phyloP scores from a whole-genome alignment of 2,888 invertebrate species.

The Hemistola chrysoprasaria region DNA sequence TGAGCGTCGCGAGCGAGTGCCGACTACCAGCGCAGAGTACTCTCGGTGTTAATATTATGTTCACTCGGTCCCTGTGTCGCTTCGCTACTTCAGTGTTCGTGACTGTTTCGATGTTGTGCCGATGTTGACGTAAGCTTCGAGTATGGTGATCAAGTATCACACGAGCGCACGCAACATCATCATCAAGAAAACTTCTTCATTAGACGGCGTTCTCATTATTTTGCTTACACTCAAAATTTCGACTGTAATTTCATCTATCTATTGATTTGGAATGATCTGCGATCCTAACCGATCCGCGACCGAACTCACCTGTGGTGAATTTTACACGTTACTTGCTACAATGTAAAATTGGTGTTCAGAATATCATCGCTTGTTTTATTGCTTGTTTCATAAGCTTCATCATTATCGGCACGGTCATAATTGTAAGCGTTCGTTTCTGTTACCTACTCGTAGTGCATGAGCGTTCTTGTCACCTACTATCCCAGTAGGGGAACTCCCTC shows the following conservation, averaged over 20 bases:
- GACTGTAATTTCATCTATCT: conserved; percentile 35
- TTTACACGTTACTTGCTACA: conserved; percentile 56
- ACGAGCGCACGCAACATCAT: conserved; percentile 42
- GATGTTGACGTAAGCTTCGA: conserved; percentile 55
- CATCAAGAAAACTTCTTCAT: conserved; percentile 34
- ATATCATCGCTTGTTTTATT: conserved; percentile 56
- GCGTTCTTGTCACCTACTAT: conserved; percentile 19
- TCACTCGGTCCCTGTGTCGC: conserved; percentile 56
- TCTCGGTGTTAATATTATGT: conserved; percentile 43
- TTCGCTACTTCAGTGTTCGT: conserved; percentile 60
- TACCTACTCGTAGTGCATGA: conserved; percentile 47
- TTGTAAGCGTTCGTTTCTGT: conserved; percentile 35
- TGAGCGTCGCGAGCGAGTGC: conserved; percentile 11
- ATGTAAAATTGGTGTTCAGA: conserved; percentile 71
- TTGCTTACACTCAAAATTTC: conserved; percentile 44
- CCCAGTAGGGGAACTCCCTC: conserved; percentile 26
- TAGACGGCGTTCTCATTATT: conserved; percentile 46
- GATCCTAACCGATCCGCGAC: conserved; percentile 22
- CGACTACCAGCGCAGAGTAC: conserved; percentile 23
- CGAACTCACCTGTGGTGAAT: conserved; percentile 37
- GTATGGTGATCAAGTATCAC: conserved; percentile 58
- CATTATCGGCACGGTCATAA: conserved; percentile 63
- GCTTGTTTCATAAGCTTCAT: conserved; percentile 57
- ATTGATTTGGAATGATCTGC: conserved; percentile 40
- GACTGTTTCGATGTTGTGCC: conserved; percentile 62